These are phyloP conservation scores for Phrynocephalus versicolor DNA, from an alignment of 2,113 vertebrate species.

Conservation along the genomic window DNA sequence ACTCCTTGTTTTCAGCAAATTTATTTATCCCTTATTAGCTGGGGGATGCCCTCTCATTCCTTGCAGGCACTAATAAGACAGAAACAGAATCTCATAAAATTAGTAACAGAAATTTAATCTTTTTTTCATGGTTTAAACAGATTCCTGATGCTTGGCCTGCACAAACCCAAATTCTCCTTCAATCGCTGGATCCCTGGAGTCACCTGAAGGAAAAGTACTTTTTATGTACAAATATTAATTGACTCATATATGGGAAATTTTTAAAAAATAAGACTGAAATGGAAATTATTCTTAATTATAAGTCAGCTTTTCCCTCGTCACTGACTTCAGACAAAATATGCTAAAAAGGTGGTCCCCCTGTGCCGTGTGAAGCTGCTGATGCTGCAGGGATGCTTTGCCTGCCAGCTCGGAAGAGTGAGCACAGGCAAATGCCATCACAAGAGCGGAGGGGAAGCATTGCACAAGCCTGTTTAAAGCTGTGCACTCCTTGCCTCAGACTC, in stretches of 20 bases:
- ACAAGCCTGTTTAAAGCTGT: no score
- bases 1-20: neutral
- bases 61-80: conserved; percentile 22
- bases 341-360: no score
- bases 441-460: no score
- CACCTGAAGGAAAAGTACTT: neutral
- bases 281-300: neutral
- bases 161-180: conserved; percentile 10
- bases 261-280: neutral
- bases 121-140: conserved; percentile 23
- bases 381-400: no score
- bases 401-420: no score
- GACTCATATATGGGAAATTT: neutral
- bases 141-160: conserved; percentile 17
- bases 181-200: neutral
- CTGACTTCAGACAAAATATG: neutral
- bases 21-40: conserved; percentile 33
- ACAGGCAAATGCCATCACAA: no score
- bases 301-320: neutral
- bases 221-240: neutral
- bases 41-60: neutral
- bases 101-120: conserved; percentile 26
- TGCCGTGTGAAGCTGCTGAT: no score
- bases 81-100: conserved; percentile 26
- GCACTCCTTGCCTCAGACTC: no score